phyloP scores from a whole-genome alignment of 2,113 vertebrate species.

The Austrofundulus limnaeus region DNA sequence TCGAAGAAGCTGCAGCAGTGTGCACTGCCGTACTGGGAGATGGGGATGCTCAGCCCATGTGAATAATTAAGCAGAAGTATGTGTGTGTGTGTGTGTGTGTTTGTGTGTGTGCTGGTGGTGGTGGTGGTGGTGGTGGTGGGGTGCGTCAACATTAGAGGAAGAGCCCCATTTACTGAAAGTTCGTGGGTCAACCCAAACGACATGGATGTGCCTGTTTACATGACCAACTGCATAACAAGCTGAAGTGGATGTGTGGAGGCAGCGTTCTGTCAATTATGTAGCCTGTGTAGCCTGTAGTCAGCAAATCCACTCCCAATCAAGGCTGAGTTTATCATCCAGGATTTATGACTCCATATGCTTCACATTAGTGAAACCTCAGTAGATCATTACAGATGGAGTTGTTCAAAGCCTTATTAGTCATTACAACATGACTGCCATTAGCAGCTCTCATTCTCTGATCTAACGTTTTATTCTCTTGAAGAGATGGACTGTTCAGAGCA shows the following conservation, averaged over 20 bases:
- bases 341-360: slow-evolving; percentile 65
- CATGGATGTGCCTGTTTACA: slow-evolving; percentile 35
- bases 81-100: no score
- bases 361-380: slow-evolving; percentile 50
- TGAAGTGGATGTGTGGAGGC: slow-evolving; percentile 28
- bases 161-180: slow-evolving; percentile 70
- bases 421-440: slow-evolving; percentile 27
- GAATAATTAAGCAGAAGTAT: slow-evolving; percentile 82
- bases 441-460: slow-evolving; percentile 27
- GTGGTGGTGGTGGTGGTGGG: slow-evolving; percentile 28
- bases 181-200: slow-evolving; percentile 50
- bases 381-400: slow-evolving; percentile 60
- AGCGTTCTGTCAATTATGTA: slow-evolving; percentile 6
- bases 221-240: slow-evolving; percentile 36
- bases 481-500: no score
- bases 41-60: slow-evolving; percentile 69
- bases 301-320: slow-evolving; percentile 33
- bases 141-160: slow-evolving; percentile 25
- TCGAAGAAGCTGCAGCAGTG: slow-evolving; percentile 76
- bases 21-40: slow-evolving; percentile 54
- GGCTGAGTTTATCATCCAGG: slow-evolving; percentile 23
- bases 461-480: neutral
- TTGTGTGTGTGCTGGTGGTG: slow-evolving; percentile 30
- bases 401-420: slow-evolving; percentile 63
- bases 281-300: slow-evolving; percentile 22